A percentile compares a stretch with the other conserved stretches of the same genome.
These are phyloP conservation scores for Craniophora ligustri DNA, from an alignment of 2,888 invertebrate genomes.

Conservation along the genomic window DNA sequence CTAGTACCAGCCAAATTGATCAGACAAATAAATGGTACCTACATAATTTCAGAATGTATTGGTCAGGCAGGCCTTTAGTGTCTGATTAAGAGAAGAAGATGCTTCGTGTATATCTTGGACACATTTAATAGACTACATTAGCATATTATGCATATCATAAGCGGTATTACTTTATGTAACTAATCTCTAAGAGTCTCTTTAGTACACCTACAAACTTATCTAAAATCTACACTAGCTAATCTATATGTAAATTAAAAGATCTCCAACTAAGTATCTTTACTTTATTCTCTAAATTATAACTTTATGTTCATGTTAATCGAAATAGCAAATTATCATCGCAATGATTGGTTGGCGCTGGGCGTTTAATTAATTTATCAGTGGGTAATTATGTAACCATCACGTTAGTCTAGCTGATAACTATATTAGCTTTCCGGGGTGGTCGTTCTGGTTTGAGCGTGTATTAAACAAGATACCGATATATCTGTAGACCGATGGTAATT, in stretches of 20 bases:
- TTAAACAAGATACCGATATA: background rate
- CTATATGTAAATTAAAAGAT: background rate
- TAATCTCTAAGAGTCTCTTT: background rate
- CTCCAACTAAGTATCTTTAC: background rate
- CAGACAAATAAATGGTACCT: too few relatives aligned
- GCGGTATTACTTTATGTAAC: background rate
- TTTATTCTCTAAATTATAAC: background rate
- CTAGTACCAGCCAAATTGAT: too few relatives aligned
- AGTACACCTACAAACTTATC: background rate
- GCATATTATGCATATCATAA: background rate
- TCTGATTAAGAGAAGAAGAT: too few relatives aligned
- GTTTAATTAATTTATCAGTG: constrained; percentile 31
- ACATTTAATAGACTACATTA: background rate
- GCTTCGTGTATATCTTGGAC: background rate
- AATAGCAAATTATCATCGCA: constrained; percentile 21
- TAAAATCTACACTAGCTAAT: background rate
- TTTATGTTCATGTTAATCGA: constrained; percentile 16
- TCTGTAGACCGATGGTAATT: too few relatives aligned
- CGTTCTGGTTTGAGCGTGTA: background rate
- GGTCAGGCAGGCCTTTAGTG: too few relatives aligned
- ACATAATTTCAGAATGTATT: too few relatives aligned
- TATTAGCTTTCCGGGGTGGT: constrained; percentile 2
- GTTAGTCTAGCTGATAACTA: constrained; percentile 38
- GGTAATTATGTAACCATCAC: constrained; percentile 44
- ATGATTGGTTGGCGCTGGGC: constrained; percentile 22